These are phyloP conservation scores for Bradypodion ventrale DNA, from an alignment of 2,797 vertebrate genomes.

Conservation along the genomic window DNA sequence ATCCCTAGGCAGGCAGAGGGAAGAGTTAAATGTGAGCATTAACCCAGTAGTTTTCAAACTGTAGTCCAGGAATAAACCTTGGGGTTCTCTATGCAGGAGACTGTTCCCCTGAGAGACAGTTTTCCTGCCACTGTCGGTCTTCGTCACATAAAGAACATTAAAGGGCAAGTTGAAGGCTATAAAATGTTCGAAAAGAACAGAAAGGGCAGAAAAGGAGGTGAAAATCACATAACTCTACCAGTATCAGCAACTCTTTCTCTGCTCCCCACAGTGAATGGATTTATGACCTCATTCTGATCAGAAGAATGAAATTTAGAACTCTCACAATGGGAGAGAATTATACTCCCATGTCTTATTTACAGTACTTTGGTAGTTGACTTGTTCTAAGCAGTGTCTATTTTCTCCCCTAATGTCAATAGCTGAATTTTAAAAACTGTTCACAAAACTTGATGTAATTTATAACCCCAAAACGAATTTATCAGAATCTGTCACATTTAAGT, in stretches of 20 bases:
- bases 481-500: accelerated
- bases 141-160: too few species aligned
- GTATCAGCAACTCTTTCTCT: neutral
- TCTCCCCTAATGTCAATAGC: neutral
- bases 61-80: neutral
- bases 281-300: neutral
- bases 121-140: neutral
- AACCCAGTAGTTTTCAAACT: neutral
- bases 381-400: neutral
- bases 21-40: neutral
- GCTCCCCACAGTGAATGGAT: neutral
- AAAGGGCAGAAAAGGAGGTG: too few species aligned
- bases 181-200: too few species aligned
- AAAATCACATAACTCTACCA: neutral
- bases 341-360: neutral
- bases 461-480: constrained; percentile 1
- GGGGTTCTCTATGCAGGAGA: neutral
- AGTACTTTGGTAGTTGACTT: neutral
- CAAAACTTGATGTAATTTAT: constrained; percentile 29
- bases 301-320: neutral
- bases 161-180: too few species aligned
- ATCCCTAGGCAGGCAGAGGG: neutral
- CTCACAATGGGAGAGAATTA: neutral
- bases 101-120: neutral
- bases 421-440: neutral